Base-by-base conservation (phyloP, 2,113 vertebrate genomes). In the Hemibagrus wyckioides region DNA sequence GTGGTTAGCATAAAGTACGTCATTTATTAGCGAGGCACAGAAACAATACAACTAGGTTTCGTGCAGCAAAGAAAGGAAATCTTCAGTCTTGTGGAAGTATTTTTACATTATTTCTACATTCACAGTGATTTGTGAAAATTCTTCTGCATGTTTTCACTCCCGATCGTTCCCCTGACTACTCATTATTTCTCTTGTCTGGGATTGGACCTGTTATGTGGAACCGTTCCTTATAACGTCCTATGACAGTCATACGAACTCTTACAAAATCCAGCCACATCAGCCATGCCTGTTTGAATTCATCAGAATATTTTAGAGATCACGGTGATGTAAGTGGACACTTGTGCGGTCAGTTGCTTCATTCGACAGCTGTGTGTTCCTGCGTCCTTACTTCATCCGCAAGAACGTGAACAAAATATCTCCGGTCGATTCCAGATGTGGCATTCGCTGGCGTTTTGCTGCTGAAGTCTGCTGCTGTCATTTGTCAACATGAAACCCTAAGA, bases 291-390 rank as follows among this genome's bases (percentile, higher is more conserved):
- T 23, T 36, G 30, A 56, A 56, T 80, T 36, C 52, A 23, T 36
- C 30, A 0, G 52, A 56, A 80, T 56, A 80, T 80, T 41, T 23
- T 39, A 13, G 30, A 39, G 33, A 7, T 59, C 79, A 59, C 21
- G 50, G 39, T 81, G 54, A 81, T 81, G 19, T 59, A 81, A 81
- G 30, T n/a, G 30, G 69, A 85, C 83, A 84, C 39, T 75, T 44
- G 69, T 54, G 69, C 5, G 33, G 69, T 75, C 50, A 44, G 33
- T 41, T 59, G 33, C 23, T 59, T 36, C 67, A 28, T 84, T 36
- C 10, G n/a, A 14, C 82, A 84, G 61, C 48, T 84, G 82, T 52
- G 63, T 52, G 79, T 57, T 80, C 52, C 77, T 41, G 54, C 11
- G 25, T 81, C 33, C 6, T 81, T 59, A 81, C 54, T 59, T 57